phyloP scores from a whole-genome alignment of 2,888 invertebrate genomes.

The Allygus modestus region DNA sequence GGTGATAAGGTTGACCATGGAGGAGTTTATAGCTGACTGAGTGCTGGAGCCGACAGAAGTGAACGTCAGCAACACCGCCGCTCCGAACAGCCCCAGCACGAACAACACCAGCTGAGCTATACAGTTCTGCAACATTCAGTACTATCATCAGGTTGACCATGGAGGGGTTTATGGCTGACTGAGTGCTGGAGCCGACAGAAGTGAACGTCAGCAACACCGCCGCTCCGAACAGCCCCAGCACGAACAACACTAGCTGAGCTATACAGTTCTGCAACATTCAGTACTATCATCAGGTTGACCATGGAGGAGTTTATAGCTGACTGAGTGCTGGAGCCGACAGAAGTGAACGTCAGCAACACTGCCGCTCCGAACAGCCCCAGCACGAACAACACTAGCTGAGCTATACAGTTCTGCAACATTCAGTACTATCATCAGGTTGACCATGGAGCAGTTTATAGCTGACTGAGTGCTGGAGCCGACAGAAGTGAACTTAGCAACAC shows the following conservation, averaged over 20 bases:
- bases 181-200: constrained; percentile 82
- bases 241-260: neutral
- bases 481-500: too few relatives aligned
- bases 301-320: constrained; percentile 86
- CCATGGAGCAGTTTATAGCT: too few relatives aligned
- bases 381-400: constrained; percentile 85
- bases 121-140: constrained; percentile 81
- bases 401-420: constrained; percentile 82
- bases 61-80: constrained; percentile 87
- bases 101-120: constrained; percentile 85
- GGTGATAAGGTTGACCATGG: constrained; percentile 84
- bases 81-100: constrained; percentile 84
- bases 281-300: constrained; percentile 76
- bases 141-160: constrained; percentile 76
- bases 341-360: constrained; percentile 88
- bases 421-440: too few relatives aligned
- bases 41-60: constrained; percentile 89
- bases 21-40: constrained; percentile 85
- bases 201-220: constrained; percentile 74
- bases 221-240: too few relatives aligned
- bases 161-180: constrained; percentile 85
- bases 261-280: too few relatives aligned
- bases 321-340: constrained; percentile 88
- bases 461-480: too few relatives aligned
- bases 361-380: constrained; percentile 88